A percentile compares a stretch with the other conserved stretches of the same genome.
phyloP scores from a whole-genome alignment of 2,888 invertebrate genomes.

The Caradrina clavipalpis region DNA sequence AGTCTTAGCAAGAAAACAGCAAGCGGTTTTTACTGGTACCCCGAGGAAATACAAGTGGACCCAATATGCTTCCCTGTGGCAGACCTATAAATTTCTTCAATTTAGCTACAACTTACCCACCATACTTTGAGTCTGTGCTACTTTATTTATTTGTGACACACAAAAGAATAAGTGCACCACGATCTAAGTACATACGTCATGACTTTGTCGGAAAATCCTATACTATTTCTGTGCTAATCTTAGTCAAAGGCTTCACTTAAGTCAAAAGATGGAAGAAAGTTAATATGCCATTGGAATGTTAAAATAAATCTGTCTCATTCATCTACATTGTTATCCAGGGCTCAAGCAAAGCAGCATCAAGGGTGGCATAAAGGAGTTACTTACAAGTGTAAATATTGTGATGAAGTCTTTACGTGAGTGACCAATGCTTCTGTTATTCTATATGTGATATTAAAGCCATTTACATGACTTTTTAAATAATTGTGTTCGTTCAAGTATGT shows the following conservation, averaged over 20 bases:
- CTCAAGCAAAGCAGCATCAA: conserved; percentile 87
- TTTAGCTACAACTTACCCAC: not conserved
- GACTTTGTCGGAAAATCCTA: not conserved
- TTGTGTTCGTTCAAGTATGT: conserved; percentile 72
- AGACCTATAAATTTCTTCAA: not conserved
- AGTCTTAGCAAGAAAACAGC: too few species aligned
- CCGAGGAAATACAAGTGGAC: not conserved
- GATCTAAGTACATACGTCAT: not conserved
- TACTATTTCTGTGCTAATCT: not conserved
- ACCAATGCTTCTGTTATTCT: not conserved
- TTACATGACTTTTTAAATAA: too few species aligned
- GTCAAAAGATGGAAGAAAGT: not conserved
- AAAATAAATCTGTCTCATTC: too few species aligned
- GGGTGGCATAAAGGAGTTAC: conserved; percentile 87
- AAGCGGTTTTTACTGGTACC: too few species aligned
- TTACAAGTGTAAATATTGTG: conserved; percentile 86
- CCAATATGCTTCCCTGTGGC: conserved; percentile 15
- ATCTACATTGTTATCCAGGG: conserved; percentile 67
- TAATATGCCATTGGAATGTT: too few species aligned
- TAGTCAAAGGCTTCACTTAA: conserved; percentile 25
- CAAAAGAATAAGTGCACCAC: too few species aligned
- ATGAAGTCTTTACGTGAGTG: conserved; percentile 85
- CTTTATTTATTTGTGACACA: not conserved
- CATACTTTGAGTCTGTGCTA: not conserved
- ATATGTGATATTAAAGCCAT: too few species aligned